Base-by-base conservation (phyloP, 2,888 invertebrate species). In the Synanthedon andrenaeformis region DNA sequence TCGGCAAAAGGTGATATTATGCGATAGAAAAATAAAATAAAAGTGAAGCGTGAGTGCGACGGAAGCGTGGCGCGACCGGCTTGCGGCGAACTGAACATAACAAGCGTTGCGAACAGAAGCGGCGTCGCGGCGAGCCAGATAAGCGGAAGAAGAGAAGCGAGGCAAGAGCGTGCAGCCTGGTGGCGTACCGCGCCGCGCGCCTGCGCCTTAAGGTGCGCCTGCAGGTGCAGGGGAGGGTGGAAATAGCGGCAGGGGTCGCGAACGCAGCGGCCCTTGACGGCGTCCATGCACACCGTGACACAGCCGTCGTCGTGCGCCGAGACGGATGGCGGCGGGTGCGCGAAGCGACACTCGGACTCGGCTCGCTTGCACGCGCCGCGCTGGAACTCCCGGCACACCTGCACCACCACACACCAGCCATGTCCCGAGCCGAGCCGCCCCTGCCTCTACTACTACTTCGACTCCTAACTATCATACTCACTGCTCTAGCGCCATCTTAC, bases 241-340 rank as follows among this genome's bases (percentile, higher is more conserved):
- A 97, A 97, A 96, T 97, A 97, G 93, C 97, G 96, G 95, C 98
- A 98, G 92, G 96, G 96, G 92, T 97, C 96, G 92, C 97, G 96
- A 92, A 95, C 93, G 94, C 97, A 97, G 93, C 96, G 94, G 92
- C 96, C 96, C 93, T 96, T 96, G 92, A 97, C 95, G 92, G 96
- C 97, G 93, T 98, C 97, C 97, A 97, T 97, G 96, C 98, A 98
- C 92, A 97, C 97, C 91, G 97, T 97, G 92, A 97, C 97, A 90
- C 96, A 94, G 93, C 97, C 97, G 93, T 97, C 97, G 90, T 95
- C 94, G 91, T 96, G 96, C 91, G 96, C 93, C 89, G 94, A 93
- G 90, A 97, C 96, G 90, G 95, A 94, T 90, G 96, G 94, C 91
- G 96, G 94, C 91, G 97, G 97, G 92, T 97, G 97, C 91, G 97